These are phyloP conservation scores for Euthynnus affinis DNA, from an alignment of 2,797 vertebrate species.

Conservation along the genomic window DNA sequence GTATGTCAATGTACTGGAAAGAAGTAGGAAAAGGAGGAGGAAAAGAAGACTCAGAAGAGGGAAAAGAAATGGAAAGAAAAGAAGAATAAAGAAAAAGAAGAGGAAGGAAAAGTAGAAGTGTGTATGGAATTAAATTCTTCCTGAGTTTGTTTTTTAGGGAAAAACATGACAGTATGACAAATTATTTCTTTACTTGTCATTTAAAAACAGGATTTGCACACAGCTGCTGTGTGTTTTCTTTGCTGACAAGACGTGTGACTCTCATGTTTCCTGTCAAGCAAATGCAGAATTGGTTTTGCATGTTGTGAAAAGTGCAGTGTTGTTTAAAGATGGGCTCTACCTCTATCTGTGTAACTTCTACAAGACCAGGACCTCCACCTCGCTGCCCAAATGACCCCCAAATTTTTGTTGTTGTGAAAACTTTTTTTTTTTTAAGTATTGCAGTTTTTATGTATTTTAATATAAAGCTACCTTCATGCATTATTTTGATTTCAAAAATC, in stretches of 20 bases:
- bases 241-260: neutral
- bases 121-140: no score
- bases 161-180: neutral
- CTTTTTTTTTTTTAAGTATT: no score
- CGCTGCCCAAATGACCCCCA: neutral
- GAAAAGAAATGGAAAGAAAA: no score
- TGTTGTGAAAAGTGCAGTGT: neutral
- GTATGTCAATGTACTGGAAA: neutral
- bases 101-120: neutral
- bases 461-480: no score
- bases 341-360: neutral
- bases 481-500: no score
- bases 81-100: no score
- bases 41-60: no score
- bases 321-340: neutral
- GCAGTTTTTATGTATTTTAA: no score
- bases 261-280: constrained; percentile 18
- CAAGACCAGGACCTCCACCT: no score
- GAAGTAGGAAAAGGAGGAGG: neutral
- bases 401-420: neutral
- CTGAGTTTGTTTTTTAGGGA: constrained; percentile 5
- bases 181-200: neutral
- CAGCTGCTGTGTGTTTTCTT: constrained; percentile 14
- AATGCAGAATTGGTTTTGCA: constrained; percentile 28
- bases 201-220: constrained; percentile 37